A percentile compares a stretch with the other conserved stretches of the same genome.
Evolutionary conservation across 2,888 invertebrate genomes (phyloP).

Genomic region (Ptilodon capucinus): DNA sequence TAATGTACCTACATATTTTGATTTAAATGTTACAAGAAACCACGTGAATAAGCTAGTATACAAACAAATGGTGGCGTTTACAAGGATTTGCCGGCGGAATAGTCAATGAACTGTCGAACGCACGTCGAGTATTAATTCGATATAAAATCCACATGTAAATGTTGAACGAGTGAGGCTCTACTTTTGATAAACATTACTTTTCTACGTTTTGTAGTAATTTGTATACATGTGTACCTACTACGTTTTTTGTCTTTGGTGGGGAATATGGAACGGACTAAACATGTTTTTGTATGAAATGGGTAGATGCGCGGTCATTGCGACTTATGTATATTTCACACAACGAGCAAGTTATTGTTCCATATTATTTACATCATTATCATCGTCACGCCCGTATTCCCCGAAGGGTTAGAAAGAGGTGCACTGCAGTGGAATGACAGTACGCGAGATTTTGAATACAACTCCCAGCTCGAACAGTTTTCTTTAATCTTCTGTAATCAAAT

Average conservation of each 20-base stretch:
- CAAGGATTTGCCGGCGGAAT: conserved; percentile 53
- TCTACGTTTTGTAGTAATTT: neutral
- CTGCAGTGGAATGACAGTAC: too few species aligned
- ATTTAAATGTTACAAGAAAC: neutral
- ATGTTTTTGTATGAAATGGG: neutral
- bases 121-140: conserved; percentile 26
- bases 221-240: neutral
- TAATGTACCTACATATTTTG: too few species aligned
- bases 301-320: too few species aligned
- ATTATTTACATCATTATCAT: too few species aligned
- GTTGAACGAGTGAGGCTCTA: conserved; percentile 1
- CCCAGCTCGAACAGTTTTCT: too few species aligned
- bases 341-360: too few species aligned
- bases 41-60: conserved; percentile 8
- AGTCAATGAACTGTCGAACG: conserved; percentile 41
- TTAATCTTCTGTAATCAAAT: too few species aligned
- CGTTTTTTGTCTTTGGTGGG: neutral
- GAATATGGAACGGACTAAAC: neutral
- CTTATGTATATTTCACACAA: too few species aligned
- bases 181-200: conserved; percentile 14
- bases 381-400: too few species aligned
- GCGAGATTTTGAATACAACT: too few species aligned
- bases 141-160: conserved; percentile 13
- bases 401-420: too few species aligned
- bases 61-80: conserved; percentile 53